Conservation (phyloP, 1,140 invertebrate genomes). For the Drosophila varians region DNA sequence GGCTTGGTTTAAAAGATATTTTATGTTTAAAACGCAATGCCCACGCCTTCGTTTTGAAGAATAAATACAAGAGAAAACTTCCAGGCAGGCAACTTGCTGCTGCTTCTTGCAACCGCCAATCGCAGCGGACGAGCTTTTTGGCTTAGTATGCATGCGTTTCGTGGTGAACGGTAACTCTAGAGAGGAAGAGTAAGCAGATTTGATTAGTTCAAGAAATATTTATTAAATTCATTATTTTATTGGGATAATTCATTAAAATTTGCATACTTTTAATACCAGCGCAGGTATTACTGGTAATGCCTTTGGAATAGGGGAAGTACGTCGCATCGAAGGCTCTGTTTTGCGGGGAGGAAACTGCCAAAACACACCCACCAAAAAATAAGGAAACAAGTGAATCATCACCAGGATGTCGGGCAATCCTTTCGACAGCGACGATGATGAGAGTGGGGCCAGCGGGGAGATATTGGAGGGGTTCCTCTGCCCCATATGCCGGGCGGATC, state of each 20-base stretch:
- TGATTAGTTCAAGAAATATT: slow-evolving; percentile 9
- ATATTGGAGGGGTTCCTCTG: slow-evolving; percentile 96
- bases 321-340: not conserved
- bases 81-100: slow-evolving; percentile 35
- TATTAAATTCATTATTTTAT: not conserved
- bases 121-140: not conserved
- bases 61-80: slow-evolving; percentile 38
- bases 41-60: slow-evolving; percentile 8
- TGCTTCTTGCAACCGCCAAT: slow-evolving; percentile 29
- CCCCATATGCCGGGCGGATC: slow-evolving; percentile 95
- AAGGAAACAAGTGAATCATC: slow-evolving; percentile 24
- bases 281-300: not conserved
- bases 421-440: slow-evolving; percentile 70
- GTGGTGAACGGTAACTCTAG: not conserved
- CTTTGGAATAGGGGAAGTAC: not conserved
- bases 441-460: slow-evolving; percentile 84
- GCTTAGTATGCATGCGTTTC: not conserved
- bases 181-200: slow-evolving; percentile 9
- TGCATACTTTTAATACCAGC: too few relatives aligned
- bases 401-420: slow-evolving; percentile 63
- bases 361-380: slow-evolving; percentile 60
- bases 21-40: slow-evolving; percentile 5
- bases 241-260: too few relatives aligned
- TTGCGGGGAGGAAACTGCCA: slow-evolving; percentile 6
- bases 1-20: not conserved